phyloP scores from a whole-genome alignment of 2,113 vertebrate genomes.

The Bagarius yarrelli region DNA sequence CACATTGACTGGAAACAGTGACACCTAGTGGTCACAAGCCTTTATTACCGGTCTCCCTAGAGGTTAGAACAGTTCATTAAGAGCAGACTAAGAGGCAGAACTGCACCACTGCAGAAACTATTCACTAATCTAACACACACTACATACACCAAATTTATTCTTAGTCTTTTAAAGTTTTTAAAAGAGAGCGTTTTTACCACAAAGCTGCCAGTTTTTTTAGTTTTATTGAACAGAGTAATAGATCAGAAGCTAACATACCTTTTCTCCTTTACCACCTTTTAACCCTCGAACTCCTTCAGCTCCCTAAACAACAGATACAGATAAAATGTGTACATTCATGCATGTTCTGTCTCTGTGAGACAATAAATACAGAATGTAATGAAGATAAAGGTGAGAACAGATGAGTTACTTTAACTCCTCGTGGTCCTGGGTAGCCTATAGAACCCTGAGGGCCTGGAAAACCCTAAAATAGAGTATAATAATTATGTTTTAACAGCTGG shows the following conservation, averaged over 20 bases:
- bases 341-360: neutral
- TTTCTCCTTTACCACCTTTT: slow-evolving; percentile 96
- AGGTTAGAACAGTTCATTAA: neutral
- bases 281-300: slow-evolving; percentile 94
- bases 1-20: neutral
- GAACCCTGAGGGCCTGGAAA: slow-evolving; percentile 86
- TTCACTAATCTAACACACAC: neutral
- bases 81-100: too few species aligned
- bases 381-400: neutral
- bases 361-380: neutral
- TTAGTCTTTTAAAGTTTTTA: too few species aligned
- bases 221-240: neutral
- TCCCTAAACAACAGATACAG: slow-evolving; percentile 73
- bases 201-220: neutral
- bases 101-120: too few species aligned
- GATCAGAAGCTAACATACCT: slow-evolving; percentile 73
- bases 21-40: slow-evolving; percentile 56
- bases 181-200: too few species aligned
- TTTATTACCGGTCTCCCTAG: neutral
- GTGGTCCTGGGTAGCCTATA: slow-evolving; percentile 92
- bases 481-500: neutral
- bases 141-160: neutral
- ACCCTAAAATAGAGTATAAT: slow-evolving; percentile 70
- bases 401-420: slow-evolving; percentile 88
- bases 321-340: neutral